A percentile compares a stretch with the other conserved stretches of the same genome.
phyloP scores from a whole-genome alignment of 2,113 vertebrate species.

The Noctilio leporinus region DNA sequence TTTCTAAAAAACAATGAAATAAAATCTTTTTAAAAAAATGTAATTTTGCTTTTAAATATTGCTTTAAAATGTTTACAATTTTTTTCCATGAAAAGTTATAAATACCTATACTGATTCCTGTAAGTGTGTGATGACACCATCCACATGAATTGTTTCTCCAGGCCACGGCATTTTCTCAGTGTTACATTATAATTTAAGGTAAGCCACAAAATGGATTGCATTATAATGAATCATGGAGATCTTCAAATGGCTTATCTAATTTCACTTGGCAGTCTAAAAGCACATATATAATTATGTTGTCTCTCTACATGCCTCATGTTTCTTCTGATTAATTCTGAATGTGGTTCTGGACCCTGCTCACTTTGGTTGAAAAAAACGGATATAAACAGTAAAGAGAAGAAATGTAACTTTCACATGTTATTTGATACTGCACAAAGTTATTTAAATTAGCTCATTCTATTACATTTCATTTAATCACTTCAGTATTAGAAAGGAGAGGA shows the following conservation, averaged over 20 bases:
- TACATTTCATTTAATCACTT: not conserved
- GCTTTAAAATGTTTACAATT: not conserved
- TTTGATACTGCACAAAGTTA: not conserved
- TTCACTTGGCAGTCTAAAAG: constrained; percentile 37
- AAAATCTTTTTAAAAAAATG: too few species aligned
- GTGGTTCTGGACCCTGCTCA: constrained; percentile 1
- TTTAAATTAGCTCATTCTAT: not conserved
- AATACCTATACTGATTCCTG: not conserved
- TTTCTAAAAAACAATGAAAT: too few species aligned
- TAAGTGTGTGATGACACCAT: not conserved
- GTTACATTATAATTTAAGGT: constrained; percentile 32
- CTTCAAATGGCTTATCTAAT: constrained; percentile 34
- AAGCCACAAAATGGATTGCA: not conserved
- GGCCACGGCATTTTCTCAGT: not conserved
- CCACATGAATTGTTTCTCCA: not conserved
- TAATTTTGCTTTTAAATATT: not conserved
- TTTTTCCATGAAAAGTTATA: constrained; percentile 5
- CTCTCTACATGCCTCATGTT: constrained; percentile 28
- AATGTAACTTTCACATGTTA: not conserved
- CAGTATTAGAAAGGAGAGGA: not conserved
- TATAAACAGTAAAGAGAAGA: not conserved
- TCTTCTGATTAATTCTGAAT: constrained; percentile 46
- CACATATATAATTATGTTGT: constrained; percentile 4
- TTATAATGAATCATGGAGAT: constrained; percentile 36
- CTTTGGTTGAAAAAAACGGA: not conserved